A percentile compares a stretch with the other conserved stretches of the same genome.
Evolutionary conservation across 2,888 invertebrate species (phyloP).

Genomic region (Dynastes grantii): DNA sequence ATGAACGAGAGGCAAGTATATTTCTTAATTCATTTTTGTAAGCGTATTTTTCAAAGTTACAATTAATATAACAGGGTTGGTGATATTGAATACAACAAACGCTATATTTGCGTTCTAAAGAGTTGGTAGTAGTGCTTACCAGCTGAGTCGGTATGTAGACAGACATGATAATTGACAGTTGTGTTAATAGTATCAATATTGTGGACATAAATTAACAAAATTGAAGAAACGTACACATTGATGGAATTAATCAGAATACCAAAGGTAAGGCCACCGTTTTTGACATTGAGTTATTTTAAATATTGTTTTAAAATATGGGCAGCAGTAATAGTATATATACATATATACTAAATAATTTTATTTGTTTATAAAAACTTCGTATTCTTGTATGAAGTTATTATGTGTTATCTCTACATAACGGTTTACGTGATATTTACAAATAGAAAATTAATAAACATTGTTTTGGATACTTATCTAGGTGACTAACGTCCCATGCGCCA

Average conservation of each 20-base stretch:
- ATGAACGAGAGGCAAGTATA: no score
- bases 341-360: no score
- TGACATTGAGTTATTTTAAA: no score
- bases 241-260: constrained; percentile 68
- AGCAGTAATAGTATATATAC: no score
- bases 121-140: constrained; percentile 19
- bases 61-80: no score
- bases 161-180: constrained; percentile 35
- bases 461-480: not conserved
- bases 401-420: not conserved
- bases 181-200: constrained; percentile 29
- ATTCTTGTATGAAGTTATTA: constrained; percentile 55
- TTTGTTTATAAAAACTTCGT: not conserved
- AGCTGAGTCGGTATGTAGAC: not conserved
- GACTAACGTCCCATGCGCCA: no score
- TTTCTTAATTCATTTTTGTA: no score
- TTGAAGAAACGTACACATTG: constrained; percentile 5
- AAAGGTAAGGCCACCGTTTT: constrained; percentile 60
- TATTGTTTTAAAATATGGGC: no score
- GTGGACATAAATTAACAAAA: constrained; percentile 12
- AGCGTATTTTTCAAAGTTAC: no score
- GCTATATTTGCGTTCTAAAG: not conserved
- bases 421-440: not conserved
- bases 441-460: not conserved
- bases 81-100: no score